These are phyloP conservation scores for Nansenia antarctica DNA, from an alignment of 2,113 vertebrate species.

Conservation along the genomic window DNA sequence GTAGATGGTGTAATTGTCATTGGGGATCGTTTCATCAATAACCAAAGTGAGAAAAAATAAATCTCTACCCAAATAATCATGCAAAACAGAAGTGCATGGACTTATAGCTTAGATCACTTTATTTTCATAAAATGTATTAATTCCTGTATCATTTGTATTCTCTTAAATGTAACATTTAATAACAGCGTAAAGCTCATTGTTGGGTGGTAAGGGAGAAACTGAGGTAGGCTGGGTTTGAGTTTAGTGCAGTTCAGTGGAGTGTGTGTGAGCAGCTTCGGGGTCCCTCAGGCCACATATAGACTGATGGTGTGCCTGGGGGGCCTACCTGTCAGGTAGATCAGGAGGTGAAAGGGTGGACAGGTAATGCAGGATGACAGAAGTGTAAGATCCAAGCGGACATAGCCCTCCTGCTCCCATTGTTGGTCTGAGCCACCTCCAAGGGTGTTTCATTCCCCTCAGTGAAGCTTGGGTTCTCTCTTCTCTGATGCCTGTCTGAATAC, in stretches of 20 bases:
- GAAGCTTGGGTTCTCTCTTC: not conserved
- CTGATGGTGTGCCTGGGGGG: conserved; percentile 47
- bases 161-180: not conserved
- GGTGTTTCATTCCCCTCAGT: not conserved
- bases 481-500: not conserved
- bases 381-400: conserved; percentile 17
- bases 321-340: conserved; percentile 73
- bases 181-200: not conserved
- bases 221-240: not conserved
- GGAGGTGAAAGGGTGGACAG: conserved; percentile 45
- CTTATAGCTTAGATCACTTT: not conserved
- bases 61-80: not conserved
- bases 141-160: not conserved
- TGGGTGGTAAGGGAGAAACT: not conserved
- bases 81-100: not conserved
- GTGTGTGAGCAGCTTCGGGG: conserved; percentile 8
- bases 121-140: not conserved
- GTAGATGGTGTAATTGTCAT: conserved; percentile 1
- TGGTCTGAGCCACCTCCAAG: not conserved
- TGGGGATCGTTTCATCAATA: not conserved
- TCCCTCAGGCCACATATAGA: conserved; percentile 4
- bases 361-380: conserved; percentile 68
- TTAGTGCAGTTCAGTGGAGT: conserved; percentile 36
- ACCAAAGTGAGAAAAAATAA: not conserved
- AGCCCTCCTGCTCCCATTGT: too few species aligned